Evolutionary conservation across 2,797 vertebrate species (phyloP).

Genomic region (Mormyrops boulengeri): DNA sequence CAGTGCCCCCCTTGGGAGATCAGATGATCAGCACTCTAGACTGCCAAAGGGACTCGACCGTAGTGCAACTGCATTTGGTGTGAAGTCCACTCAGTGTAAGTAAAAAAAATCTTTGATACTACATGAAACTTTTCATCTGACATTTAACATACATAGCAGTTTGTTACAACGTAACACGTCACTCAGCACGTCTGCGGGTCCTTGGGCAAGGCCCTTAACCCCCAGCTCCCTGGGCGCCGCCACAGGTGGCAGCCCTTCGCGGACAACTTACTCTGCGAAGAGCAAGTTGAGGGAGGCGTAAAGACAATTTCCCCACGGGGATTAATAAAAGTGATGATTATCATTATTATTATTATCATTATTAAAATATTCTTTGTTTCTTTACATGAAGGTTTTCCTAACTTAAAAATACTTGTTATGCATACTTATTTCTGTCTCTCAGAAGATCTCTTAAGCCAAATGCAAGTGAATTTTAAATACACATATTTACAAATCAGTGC

Average conservation of each 20-base stretch:
- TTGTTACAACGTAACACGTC: neutral
- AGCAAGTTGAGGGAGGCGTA: too few relatives aligned
- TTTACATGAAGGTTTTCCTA: neutral
- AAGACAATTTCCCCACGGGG: too few relatives aligned
- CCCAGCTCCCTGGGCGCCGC: too few relatives aligned
- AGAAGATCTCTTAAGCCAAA: neutral
- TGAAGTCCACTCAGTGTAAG: conserved; percentile 57
- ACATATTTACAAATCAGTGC: neutral
- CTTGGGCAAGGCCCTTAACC: too few relatives aligned
- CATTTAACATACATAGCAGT: neutral
- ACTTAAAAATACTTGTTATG: neutral
- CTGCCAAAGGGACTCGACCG: conserved; percentile 61
- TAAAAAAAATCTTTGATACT: neutral
- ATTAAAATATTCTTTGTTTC: neutral
- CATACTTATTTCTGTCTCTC: neutral
- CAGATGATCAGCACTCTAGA: conserved; percentile 50
- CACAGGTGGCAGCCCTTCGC: too few relatives aligned
- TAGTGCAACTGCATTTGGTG: conserved; percentile 64
- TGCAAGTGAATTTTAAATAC: neutral
- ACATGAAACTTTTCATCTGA: neutral
- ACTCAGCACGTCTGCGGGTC: too few relatives aligned
- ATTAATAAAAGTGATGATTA: too few relatives aligned
- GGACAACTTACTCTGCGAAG: too few relatives aligned
- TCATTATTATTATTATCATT: too few relatives aligned
- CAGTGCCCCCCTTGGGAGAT: conserved; percentile 63